These are phyloP conservation scores for Anthopleura sola DNA, from an alignment of 64 coral and sea anemone species.

Conservation along the genomic window DNA sequence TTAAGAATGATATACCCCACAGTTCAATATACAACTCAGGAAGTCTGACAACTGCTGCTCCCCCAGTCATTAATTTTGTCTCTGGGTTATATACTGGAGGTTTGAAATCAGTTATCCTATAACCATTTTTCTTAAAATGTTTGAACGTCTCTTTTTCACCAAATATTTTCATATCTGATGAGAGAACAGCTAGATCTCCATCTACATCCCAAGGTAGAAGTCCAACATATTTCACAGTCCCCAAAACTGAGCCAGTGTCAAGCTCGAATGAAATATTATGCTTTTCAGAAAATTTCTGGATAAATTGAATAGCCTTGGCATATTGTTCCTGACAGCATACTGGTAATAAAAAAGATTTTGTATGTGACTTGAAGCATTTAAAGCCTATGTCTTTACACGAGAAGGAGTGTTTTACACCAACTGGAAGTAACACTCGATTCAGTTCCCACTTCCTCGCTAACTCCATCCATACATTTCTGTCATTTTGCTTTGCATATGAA, in stretches of 20 bases:
- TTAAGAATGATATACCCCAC: background rate
- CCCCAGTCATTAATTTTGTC: background rate
- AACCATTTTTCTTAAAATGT: conserved; percentile 34
- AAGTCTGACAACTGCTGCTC: background rate
- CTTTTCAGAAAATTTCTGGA: conserved; percentile 33
- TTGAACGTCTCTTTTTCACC: conserved; percentile 11
- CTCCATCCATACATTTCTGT: conserved; percentile 29
- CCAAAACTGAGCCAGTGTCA: conserved; percentile 27
- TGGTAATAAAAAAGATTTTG: conserved; percentile 11
- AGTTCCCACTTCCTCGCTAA: conserved; percentile 56
- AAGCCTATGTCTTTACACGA: conserved; percentile 15
- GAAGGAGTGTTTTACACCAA: conserved; percentile 37
- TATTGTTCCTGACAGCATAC: conserved; percentile 52
- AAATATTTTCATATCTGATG: conserved; percentile 8
- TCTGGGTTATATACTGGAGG: background rate
- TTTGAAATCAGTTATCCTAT: conserved; percentile 2
- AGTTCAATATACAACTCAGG: background rate
- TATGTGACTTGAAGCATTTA: background rate
- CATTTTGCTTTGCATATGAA: background rate
- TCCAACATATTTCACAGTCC: conserved; percentile 35
- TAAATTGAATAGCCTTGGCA: conserved; percentile 1
- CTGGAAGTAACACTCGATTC: conserved; percentile 21
- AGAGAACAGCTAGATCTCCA: conserved; percentile 11
- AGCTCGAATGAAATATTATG: conserved; percentile 41
- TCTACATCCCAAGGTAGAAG: conserved; percentile 46